Conservation (phyloP, 2,888 invertebrate genomes). For the Chloroclystis v-ata region DNA sequence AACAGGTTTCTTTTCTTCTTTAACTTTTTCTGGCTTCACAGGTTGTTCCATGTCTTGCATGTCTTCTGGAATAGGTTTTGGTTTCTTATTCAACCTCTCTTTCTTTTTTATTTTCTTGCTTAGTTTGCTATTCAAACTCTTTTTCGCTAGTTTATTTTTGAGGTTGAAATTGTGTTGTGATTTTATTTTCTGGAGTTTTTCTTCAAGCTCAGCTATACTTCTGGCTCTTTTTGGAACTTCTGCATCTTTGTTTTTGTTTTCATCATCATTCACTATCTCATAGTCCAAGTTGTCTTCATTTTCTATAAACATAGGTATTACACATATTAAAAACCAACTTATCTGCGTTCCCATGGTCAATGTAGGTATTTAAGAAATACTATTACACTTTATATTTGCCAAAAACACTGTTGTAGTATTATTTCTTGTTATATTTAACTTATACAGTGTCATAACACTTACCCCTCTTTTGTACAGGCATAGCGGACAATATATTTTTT, state of each 20-base stretch:
- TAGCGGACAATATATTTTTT: constrained; percentile 76
- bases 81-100: constrained; percentile 63
- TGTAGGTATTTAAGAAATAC: too few relatives aligned
- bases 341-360: not conserved
- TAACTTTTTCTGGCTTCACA: constrained; percentile 22
- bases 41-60: constrained; percentile 32
- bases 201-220: constrained; percentile 81
- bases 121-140: constrained; percentile 81
- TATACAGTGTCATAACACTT: too few relatives aligned
- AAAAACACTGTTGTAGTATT: too few relatives aligned
- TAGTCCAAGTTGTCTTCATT: constrained; percentile 58
- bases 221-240: constrained; percentile 71
- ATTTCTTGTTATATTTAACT: too few relatives aligned
- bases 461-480: constrained; percentile 72
- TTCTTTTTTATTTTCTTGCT: constrained; percentile 82
- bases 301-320: constrained; percentile 38
- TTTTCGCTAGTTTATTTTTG: constrained; percentile 82
- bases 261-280: constrained; percentile 50
- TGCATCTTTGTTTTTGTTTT: constrained; percentile 42
- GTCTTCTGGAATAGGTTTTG: constrained; percentile 40
- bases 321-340: not conserved
- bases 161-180: constrained; percentile 79
- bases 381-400: too few relatives aligned
- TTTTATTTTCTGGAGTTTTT: constrained; percentile 80
- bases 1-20: constrained; percentile 48